Evolutionary conservation across 2,888 invertebrate species (phyloP), one percentile per base, ranked within the genome.

Genomic region (Mesorhabditis sp.): DNA sequence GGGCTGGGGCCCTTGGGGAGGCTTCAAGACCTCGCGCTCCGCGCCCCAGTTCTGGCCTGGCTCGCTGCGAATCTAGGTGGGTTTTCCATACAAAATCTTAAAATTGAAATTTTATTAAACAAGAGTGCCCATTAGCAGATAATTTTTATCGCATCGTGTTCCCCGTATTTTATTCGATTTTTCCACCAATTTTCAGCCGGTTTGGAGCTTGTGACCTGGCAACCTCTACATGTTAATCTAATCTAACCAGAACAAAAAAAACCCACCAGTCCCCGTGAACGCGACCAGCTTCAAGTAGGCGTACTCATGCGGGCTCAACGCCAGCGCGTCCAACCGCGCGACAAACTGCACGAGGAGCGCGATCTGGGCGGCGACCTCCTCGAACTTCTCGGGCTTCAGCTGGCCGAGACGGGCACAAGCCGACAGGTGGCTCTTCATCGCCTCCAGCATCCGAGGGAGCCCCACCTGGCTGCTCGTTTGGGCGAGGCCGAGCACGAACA

Each of bases 401-500:
- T 87, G 87, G 69, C 86, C 87, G 83, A 91, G 90, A 69, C 90
- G 90, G 73, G 91, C 89, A 70, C 90, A 91, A 73, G 90, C 90
- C 87, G 91, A 93, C 82, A 94, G 89, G 86, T 93, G 93, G 83
- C 90, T 90, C 70, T 92, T 90, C 86, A 94, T 90, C 74, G 92
- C 92, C 43, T 92, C 91, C 79, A 96, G 89, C 80, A 95, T 92
- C 82, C 73, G 68, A 2, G 44, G n/a, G 45, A 80, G 66, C 10
- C 72, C 68, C 94, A 88, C 71, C 43, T 91, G 90, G 70, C 91
- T 90, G 0, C 92, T 90, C 85, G 92, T 92, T 87, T 95, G 94
- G 10, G 93, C 92, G 75, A 97, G 89, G 0, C 95, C 95, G 45
- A 97, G 89, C 2, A 92, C 91, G 86, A 97, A 93, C 73, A 97